A percentile compares a stretch with the other conserved stretches of the same genome.
These are phyloP conservation scores for Tetramorium alpestre DNA, from an alignment of 1,140 invertebrate genomes.

Conservation along the genomic window DNA sequence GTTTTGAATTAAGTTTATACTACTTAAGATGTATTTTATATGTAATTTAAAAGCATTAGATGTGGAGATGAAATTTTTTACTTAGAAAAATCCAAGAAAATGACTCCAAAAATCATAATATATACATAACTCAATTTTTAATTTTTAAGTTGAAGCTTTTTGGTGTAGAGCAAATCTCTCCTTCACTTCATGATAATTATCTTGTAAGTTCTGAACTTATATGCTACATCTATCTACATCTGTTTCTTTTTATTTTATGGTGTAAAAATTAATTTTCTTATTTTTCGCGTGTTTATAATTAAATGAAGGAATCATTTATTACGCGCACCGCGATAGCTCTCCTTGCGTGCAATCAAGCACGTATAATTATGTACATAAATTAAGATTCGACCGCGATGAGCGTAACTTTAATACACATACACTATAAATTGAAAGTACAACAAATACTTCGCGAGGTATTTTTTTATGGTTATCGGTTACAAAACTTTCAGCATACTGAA, in stretches of 20 bases:
- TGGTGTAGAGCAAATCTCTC: too few species aligned
- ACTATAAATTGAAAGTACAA: constrained; percentile 34
- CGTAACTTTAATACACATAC: not conserved
- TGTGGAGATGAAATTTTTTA: too few species aligned
- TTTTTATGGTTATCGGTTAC: not conserved
- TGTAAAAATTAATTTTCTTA: not conserved
- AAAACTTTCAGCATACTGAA: not conserved
- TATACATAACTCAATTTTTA: too few species aligned
- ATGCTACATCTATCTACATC: not conserved
- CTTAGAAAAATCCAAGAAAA: too few species aligned
- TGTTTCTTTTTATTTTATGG: not conserved
- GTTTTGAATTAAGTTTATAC: too few species aligned
- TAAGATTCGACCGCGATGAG: constrained; percentile 26
- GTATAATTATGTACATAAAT: constrained; percentile 44
- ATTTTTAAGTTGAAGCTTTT: too few species aligned
- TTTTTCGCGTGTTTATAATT: not conserved
- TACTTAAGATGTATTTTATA: too few species aligned
- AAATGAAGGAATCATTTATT: constrained; percentile 39
- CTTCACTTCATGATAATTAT: not conserved
- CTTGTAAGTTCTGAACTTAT: not conserved
- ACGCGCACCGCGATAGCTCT: not conserved
- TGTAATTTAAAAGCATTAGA: too few species aligned
- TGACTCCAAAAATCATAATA: too few species aligned
- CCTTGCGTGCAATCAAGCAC: constrained; percentile 3
- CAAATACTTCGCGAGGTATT: not conserved